Evolutionary conservation across 2,113 vertebrate genomes (phyloP).

Genomic region (Megaptera novaeangliae): DNA sequence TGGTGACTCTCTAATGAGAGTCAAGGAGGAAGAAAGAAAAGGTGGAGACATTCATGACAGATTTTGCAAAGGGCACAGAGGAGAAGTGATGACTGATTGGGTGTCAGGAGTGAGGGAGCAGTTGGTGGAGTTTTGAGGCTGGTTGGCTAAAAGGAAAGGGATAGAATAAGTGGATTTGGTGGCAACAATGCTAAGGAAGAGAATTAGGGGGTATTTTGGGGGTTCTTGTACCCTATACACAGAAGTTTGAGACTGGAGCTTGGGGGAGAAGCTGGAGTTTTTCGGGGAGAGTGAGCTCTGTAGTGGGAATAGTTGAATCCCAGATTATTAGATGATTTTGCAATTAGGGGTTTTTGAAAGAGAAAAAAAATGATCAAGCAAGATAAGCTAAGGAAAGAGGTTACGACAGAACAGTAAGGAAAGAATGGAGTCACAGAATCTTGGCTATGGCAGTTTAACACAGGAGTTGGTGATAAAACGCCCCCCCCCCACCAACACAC

Average conservation of each 20-base stretch:
- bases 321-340: background rate
- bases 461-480: background rate
- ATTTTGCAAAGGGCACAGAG: background rate
- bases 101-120: background rate
- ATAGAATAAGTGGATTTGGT: background rate
- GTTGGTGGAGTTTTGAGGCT: background rate
- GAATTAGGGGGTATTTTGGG: background rate
- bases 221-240: background rate
- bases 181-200: background rate
- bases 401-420: background rate
- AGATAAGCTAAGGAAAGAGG: background rate
- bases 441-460: background rate
- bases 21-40: background rate
- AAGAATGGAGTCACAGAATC: too few relatives aligned
- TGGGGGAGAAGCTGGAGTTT: background rate
- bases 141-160: background rate
- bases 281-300: background rate
- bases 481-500: rapidly evolving
- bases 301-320: background rate
- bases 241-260: background rate
- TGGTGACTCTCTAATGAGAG: background rate
- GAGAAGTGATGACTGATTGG: background rate
- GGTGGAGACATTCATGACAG: background rate
- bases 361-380: background rate
- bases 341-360: background rate